Percentiles rank a stretch among this genome's conserved stretches.
Conservation (phyloP, 2,797 vertebrate genomes). For the Synaphobranchus kaupii region DNA sequence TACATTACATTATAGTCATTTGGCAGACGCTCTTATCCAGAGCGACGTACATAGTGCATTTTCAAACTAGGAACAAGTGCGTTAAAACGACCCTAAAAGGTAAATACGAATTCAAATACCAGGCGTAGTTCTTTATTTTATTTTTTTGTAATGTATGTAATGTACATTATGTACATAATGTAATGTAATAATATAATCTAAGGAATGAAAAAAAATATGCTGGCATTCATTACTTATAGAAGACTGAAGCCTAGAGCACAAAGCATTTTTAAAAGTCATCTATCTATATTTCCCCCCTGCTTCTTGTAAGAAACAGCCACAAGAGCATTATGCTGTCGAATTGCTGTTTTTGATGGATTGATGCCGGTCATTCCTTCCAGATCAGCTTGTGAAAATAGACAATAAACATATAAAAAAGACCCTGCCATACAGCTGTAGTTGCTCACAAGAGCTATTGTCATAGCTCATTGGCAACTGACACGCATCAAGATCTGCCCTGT, state of each 20-base stretch:
- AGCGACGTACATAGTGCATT: too few relatives aligned
- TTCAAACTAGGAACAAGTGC: too few relatives aligned
- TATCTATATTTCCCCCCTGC: background rate
- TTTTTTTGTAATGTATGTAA: too few relatives aligned
- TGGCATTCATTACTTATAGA: background rate
- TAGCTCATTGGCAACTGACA: background rate
- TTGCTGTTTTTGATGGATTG: background rate
- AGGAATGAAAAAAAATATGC: background rate
- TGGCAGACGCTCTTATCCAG: too few relatives aligned
- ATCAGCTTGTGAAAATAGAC: background rate
- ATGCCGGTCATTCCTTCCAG: background rate
- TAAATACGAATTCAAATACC: too few relatives aligned
- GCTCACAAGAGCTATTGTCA: background rate
- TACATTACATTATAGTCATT: too few relatives aligned
- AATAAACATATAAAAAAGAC: background rate
- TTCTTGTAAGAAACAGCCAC: background rate
- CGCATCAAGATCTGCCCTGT: background rate
- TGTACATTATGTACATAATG: too few relatives aligned
- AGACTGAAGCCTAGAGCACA: background rate
- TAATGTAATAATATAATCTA: too few relatives aligned
- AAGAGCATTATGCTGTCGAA: background rate
- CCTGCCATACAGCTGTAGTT: background rate
- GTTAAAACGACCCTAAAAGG: too few relatives aligned
- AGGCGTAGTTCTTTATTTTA: too few relatives aligned
- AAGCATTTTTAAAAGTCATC: background rate